phyloP scores from a whole-genome alignment of 2,797 vertebrate species.

The Triplophysa yarkandensis region DNA sequence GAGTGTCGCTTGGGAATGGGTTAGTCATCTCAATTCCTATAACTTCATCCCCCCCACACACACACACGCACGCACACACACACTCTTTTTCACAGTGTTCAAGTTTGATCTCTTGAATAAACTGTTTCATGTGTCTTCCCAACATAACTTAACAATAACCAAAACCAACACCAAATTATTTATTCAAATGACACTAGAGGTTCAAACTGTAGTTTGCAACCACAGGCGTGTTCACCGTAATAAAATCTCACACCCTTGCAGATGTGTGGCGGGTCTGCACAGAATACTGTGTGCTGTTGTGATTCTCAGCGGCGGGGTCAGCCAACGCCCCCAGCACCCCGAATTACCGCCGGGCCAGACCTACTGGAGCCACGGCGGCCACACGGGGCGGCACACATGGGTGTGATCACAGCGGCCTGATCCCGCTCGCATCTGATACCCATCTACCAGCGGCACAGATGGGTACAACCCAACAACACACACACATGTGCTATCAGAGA shows the following conservation, averaged over 20 bases:
- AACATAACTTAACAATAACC: too few species aligned
- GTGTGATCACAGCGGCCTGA: conserved; percentile 67
- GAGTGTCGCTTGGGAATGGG: neutral
- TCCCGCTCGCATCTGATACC: conserved; percentile 62
- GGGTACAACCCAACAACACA: conserved; percentile 13
- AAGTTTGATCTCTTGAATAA: neutral
- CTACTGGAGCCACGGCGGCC: conserved; percentile 76
- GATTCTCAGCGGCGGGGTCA: conserved; percentile 58
- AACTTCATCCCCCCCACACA: neutral
- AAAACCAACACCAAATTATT: too few species aligned
- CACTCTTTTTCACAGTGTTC: too few species aligned
- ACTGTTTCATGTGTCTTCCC: neutral
- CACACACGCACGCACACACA: too few species aligned
- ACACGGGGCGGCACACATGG: conserved; percentile 74
- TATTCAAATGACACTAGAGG: neutral
- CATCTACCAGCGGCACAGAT: conserved; percentile 54
- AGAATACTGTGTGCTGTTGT: conserved; percentile 45
- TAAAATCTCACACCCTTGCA: neutral
- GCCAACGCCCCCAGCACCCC: conserved; percentile 54
- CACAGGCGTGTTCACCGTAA: neutral
- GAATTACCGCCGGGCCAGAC: conserved; percentile 70
- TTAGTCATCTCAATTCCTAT: neutral
- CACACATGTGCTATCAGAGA: neutral
- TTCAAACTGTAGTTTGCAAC: neutral
- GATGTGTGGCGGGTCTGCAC: neutral